A percentile compares a stretch with the other conserved stretches of the same genome.
Evolutionary conservation across 1,140 invertebrate genomes (phyloP).

Genomic region (Drosophila simulans): DNA sequence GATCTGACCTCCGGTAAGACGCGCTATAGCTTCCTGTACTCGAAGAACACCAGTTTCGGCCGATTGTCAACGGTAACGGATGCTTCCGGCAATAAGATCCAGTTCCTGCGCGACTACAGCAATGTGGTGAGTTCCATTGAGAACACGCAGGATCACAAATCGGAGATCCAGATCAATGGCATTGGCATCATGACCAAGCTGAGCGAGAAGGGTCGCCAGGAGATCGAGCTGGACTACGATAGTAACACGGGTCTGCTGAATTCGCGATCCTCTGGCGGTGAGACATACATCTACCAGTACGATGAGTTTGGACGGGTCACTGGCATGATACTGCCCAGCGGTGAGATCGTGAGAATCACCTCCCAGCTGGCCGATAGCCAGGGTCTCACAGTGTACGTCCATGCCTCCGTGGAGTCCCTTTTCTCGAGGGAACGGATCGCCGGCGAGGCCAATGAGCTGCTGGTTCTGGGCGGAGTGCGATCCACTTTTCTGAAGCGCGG

Average conservation of each 20-base stretch:
- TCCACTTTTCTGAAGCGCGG: conserved; percentile 87
- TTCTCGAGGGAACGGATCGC: conserved; percentile 70
- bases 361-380: conserved; percentile 91
- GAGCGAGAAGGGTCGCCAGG: conserved; percentile 91
- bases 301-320: conserved; percentile 93
- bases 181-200: conserved; percentile 93
- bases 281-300: conserved; percentile 95
- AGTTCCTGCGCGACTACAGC: conserved; percentile 95
- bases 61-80: conserved; percentile 96
- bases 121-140: conserved; percentile 96
- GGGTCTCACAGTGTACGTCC: conserved; percentile 90
- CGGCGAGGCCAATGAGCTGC: conserved; percentile 84
- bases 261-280: conserved; percentile 91
- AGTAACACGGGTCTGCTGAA: conserved; percentile 92
- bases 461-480: conserved; percentile 87
- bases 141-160: conserved; percentile 96
- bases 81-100: conserved; percentile 96
- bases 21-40: conserved; percentile 97
- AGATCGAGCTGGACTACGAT: conserved; percentile 94
- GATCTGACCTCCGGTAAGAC: conserved; percentile 96
- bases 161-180: conserved; percentile 94
- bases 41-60: conserved; percentile 97
- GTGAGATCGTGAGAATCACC: conserved; percentile 92
- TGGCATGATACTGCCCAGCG: conserved; percentile 94
- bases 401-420: conserved; percentile 78